Percentiles rank a stretch among this genome's conserved stretches.
Conservation (phyloP, 2,113 vertebrate species). For the Odocoileus hemionus region DNA sequence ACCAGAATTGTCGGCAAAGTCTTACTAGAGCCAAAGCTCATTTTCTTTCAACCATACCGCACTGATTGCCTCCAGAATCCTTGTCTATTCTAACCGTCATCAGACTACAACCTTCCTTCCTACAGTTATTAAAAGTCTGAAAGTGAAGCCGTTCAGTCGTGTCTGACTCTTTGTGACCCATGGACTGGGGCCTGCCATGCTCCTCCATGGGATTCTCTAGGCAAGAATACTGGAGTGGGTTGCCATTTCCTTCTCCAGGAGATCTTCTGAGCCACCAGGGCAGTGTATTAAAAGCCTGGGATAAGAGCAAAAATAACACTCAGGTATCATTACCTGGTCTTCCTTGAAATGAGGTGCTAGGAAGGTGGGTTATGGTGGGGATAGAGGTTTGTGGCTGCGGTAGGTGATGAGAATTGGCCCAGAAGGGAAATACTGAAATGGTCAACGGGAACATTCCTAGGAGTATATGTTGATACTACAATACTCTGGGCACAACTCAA, state of each 20-base stretch:
- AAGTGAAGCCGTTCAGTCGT: background rate
- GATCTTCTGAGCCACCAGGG: background rate
- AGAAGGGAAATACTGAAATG: background rate
- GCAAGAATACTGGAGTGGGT: background rate
- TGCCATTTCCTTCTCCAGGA: background rate
- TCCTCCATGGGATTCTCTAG: background rate
- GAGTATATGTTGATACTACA: background rate
- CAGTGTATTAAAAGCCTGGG: background rate
- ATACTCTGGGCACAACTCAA: background rate
- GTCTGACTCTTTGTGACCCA: background rate
- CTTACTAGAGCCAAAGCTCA: background rate
- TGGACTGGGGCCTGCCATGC: background rate
- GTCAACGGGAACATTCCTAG: background rate
- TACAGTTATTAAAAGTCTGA: background rate
- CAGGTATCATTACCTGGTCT: background rate
- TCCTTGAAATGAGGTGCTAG: background rate
- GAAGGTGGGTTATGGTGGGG: background rate
- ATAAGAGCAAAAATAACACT: background rate
- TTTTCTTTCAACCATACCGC: background rate
- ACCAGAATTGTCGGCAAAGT: background rate
- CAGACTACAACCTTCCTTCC: background rate
- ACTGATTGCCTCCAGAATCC: background rate
- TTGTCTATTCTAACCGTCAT: background rate
- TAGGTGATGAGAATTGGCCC: background rate
- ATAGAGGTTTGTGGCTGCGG: background rate